Evolutionary conservation across 1,140 invertebrate genomes (phyloP), one percentile per base, ranked within the genome.

Genomic region (Aphelenchoides avenae): DNA sequence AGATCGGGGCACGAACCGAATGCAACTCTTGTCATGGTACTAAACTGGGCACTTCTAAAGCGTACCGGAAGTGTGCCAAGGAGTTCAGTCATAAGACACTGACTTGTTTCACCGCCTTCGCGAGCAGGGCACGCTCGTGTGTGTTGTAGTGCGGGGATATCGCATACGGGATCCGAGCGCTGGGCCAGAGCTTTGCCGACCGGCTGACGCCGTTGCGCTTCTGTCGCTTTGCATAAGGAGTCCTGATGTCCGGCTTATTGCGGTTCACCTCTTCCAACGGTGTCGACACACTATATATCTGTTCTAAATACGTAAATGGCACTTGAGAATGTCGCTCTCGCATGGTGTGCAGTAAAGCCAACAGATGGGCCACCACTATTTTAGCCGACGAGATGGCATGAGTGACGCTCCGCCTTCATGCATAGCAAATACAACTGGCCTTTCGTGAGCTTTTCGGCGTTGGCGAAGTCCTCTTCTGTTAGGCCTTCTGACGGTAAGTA

Each of bases 1-100:
- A n/a, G 60, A 30, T 52, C 73, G 29, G 0, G 73, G 75, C 11
- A 75, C 68, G 65, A 75, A 75, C 34, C 73, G 55, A 30, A 75
- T 66, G 42, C 73, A 75, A 5, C 71, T 77, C 39, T 73, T 69
- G 29, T 77, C 73, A 51, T 75, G 75, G 47, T 75, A 75, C 64
- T 69, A 24, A 30, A 62, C 50, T 18, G 15, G 22, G 27, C 15
- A 47, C 2, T 9, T 22, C 33, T 31, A 62, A 27, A 24, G 11
- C n/a, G 34, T n/a, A 36, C 11, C 34, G 34, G n/a, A 36, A 36
- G 34, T 58, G 58, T 22, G 46, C 26, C n/a, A 22, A 30, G 29
- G 20, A n/a, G 30, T 30, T 66, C 58, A 56, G 20, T 20, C 29
- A 60, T 26, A 33, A 43, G 29, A 24, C 7, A n/a, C 24, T 9